Base-by-base conservation (phyloP, 1,140 invertebrate species). In the Oppia nitens region DNA sequence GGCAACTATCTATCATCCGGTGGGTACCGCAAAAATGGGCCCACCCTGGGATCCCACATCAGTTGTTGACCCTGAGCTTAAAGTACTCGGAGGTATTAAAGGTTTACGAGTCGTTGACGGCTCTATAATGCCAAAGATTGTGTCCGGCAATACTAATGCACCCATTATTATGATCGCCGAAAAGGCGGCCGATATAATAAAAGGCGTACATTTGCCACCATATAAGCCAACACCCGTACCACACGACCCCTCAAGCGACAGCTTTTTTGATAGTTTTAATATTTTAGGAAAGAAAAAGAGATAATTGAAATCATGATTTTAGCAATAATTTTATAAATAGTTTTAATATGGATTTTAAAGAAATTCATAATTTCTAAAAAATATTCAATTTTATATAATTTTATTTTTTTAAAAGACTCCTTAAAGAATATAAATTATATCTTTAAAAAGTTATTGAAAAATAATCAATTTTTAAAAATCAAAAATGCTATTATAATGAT, bases 11-110 rank as follows among this genome's bases (percentile, higher is more conserved):
- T 88, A 88, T 67, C 69, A 73, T 64, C 65, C 64, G 0, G 69
- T 68, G 1, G 71, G 73, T 25, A 73, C 71, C 3, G 78, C 81
- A 21, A 87, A 85, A 70, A 91, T 92, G 87, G 87, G 88, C 11
- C 82, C 83, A 0, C 64, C 73, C 1, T 77, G 75, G 65, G 87
- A 91, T 69, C 72, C 75, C 0, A 77, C 78, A 3, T 83, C 87
- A 0, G 87, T 92, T 0, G 87, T 91, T 0, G 87, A 90, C 74
- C 79, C 83, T 0, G 73, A 81, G 55, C 70, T 92, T 4, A 75
- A 65, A 57, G 62, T 63, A 1, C 23, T 56, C 11, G 56, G 56
- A 11, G 81, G 81, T 0, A 63, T 83, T 0, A 53, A 67, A 0
- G 68, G 73, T 1, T 64, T 84, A 0, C 70, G 83, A 3, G 81